Base-by-base conservation (phyloP, 2,797 vertebrate species). In the Astyanax mexicanus region DNA sequence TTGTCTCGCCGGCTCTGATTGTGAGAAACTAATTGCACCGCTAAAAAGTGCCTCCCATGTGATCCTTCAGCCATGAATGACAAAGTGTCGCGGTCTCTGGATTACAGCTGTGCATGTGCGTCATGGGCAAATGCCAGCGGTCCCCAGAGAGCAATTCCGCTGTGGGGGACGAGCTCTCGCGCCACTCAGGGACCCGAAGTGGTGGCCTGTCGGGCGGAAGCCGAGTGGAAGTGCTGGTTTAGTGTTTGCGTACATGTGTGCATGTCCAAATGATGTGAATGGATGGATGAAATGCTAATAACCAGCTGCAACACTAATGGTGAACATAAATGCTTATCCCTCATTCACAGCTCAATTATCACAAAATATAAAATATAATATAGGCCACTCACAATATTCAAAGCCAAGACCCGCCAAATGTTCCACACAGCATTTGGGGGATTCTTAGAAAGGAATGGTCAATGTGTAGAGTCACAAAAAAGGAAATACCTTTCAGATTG, bases 101-200 rank as follows among this genome's bases (percentile, higher is more conserved):
- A 80, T 84, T 89, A 82, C 85, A 88, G 87, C 88, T 88, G 90
- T 38, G 87, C 69, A 75, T 82, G 78, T 91, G 91, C 88, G 88
- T 92, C 92, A 92, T 66, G 25, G 47, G 35, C 19, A 92, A 92
- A 92, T 89, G 90, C 80, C 84, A 88, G 75, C 65, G 71, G 80
- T 83, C 82, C 80, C 78, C 83, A 83, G 81, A 87, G 86, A 77
- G 73, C 70, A 84, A 74, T 82, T 86, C 83, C 82, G 80, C 80
- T 80, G 57, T 40, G 73, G 64, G 67, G 66, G 23, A 66, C 60
- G 65, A 62, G 81, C 54, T 60, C 66, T 58, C 42, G 67, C 52
- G 9, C 42, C 69, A 72, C 61, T 75, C 66, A n/a, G 9, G 23
- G 61, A 75, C 49, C 23, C 25, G 0, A n/a, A 71, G 72, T 58